Evolutionary conservation across 1,140 invertebrate species (phyloP), one percentile per base, ranked within the genome.

Genomic region (Cydia pomonella): DNA sequence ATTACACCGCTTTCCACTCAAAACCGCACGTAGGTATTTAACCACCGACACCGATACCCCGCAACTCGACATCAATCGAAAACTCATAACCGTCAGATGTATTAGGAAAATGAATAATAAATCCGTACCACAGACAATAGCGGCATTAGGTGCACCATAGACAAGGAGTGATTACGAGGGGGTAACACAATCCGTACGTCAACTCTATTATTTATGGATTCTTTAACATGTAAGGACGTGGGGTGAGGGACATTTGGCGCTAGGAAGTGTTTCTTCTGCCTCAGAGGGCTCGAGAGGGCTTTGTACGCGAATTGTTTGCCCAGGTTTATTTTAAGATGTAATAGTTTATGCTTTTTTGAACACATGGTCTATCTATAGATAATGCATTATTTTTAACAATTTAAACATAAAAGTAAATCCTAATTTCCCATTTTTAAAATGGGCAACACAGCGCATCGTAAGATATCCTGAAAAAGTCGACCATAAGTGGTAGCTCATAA

Each of bases 141-240:
- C 79, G 80, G 91, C 83, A 92, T 92, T 92, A 92, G 87, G 82
- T 79, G 79, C 85, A 85, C 84, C 87, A 88, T 91, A 88, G 86
- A 89, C 85, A 87, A 90, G 83, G 83, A 87, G 82, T 76, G 82
- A 80, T 84, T 78, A 76, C 79, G 73, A 80, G 76, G 64, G 73
- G 29, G 87, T 85, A 89, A 88, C 85, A 86, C 83, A 90, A 90
- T 89, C 87, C 86, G 81, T 84, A 90, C 91, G 91, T 91, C 91
- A 92, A 92, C 86, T 92, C 84, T 92, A 92, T 92, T 92, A 92
- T 92, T 92, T 91, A 92, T 92, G 91, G 91, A 92, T 92, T 92
- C 91, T 92, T 92, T 88, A 92, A 92, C 91, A 92, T 88, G 89
- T 91, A 91, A 92, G 91, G 86, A 85, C 83, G 41, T 73, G 73